Evolutionary conservation across 1,140 invertebrate species (phyloP), one percentile per base, ranked within the genome.

Genomic region (Papilio glaucus): DNA sequence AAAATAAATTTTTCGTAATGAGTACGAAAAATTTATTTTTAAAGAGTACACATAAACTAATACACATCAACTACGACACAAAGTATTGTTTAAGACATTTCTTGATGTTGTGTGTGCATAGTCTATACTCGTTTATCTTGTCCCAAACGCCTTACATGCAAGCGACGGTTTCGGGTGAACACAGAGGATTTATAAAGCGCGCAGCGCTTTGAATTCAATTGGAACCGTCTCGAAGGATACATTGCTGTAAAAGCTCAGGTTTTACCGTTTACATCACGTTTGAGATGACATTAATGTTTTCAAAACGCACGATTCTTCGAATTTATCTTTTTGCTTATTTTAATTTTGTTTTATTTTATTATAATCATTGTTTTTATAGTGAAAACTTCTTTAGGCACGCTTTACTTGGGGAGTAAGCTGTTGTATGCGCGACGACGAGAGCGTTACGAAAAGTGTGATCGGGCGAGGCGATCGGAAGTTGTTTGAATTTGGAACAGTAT

Each of bases 141-240:
- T 68, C 65, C 24, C 41, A 68, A 45, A 68, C 24, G 65, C 65
- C 41, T 33, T 49, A 68, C 65, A 68, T 68, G 65, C 65, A 49
- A 42, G 65, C 65, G 65, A 41, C 24, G 65, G 38, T 68, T 68
- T 68, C 37, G 18, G 41, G 24, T 4, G 15, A 68, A 68, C 6
- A n/a, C 65, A 8, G 13, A 68, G 39, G 41, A 68, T 68, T 68
- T 68, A 68, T 42, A 42, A 29, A 68, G 49, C 49, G 24, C 49
- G 49, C 49, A 26, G 21, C 45, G 45, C 49, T 24, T 24, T 57
- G 49, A 57, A 57, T 57, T 24, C 49, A 24, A 9, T 57, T 57
- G 18, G 49, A 57, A 57, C 18, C 21, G 49, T 57, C 49, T 57
- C 24, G 24, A 26, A 57, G 49, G 49, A 57, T 57, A 26, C 24